Conservation (phyloP, 2,888 invertebrate species). For the Dryobotodes eremita region DNA sequence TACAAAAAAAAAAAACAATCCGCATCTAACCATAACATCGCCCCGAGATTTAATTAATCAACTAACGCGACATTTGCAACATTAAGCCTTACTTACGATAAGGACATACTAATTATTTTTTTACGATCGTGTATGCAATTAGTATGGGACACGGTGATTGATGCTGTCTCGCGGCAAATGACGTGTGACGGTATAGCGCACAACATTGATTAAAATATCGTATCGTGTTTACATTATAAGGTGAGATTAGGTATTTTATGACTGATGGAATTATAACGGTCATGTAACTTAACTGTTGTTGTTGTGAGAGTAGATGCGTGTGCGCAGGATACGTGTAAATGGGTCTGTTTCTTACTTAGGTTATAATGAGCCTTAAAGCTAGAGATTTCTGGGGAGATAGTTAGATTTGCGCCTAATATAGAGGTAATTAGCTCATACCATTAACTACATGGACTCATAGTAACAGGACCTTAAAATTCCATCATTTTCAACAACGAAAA, state of each 20-base stretch:
- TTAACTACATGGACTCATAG: no score
- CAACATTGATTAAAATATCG: constrained; percentile 77
- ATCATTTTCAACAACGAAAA: neutral
- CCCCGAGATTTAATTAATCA: constrained; percentile 77
- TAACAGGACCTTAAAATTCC: neutral
- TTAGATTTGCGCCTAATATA: neutral
- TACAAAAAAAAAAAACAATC: constrained; percentile 14
- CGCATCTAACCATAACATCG: constrained; percentile 39
- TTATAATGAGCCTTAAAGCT: neutral
- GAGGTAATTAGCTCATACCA: neutral
- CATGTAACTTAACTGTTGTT: constrained; percentile 7
- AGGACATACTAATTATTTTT: constrained; percentile 83
- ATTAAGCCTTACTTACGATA: constrained; percentile 82
- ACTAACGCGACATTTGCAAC: constrained; percentile 79
- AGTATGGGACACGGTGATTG: constrained; percentile 78
- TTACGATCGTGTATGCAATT: constrained; percentile 86
- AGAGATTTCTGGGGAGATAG: neutral
- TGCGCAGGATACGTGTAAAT: neutral
- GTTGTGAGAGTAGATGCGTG: constrained; percentile 4
- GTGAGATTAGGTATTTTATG: constrained; percentile 45
- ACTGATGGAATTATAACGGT: constrained; percentile 35
- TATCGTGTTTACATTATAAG: constrained; percentile 46
- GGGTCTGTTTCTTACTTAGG: neutral
- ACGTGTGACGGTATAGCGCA: constrained; percentile 75
- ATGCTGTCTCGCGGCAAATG: constrained; percentile 76